These are phyloP conservation scores for Alectoris magna DNA, from an alignment of 2,797 vertebrate species.

Conservation along the genomic window DNA sequence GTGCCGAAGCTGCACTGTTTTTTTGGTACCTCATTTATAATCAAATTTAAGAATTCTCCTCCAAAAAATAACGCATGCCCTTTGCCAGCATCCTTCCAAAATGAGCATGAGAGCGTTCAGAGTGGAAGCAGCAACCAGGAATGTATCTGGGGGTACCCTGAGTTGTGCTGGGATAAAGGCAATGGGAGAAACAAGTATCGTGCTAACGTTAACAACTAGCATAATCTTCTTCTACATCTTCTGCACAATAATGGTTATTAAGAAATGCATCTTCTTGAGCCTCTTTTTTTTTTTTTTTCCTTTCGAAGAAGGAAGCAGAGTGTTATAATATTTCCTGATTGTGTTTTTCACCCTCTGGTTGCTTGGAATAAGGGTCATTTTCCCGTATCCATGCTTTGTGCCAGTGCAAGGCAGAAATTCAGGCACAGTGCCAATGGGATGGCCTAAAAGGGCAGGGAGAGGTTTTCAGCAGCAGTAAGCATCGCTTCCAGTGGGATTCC, in stretches of 20 bases:
- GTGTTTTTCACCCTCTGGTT: background rate
- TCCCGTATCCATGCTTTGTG: background rate
- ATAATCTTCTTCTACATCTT: slow-evolving; percentile 8
- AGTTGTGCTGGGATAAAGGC: background rate
- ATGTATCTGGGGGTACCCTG: background rate
- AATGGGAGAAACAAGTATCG: background rate
- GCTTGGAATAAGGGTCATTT: background rate
- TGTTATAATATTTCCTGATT: background rate
- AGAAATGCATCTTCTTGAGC: background rate
- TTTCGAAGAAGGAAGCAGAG: background rate
- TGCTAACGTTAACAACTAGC: background rate
- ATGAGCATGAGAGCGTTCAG: background rate
- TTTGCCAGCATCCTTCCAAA: background rate
- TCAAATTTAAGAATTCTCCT: background rate
- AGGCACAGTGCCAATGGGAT: background rate
- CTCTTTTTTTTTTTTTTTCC: background rate
- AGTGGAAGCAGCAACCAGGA: background rate
- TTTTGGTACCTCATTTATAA: background rate
- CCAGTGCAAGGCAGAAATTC: background rate
- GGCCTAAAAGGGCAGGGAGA: background rate
- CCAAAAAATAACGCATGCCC: background rate
- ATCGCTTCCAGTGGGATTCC: fast-evolving
- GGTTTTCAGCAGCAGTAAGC: background rate
- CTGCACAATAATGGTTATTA: background rate
- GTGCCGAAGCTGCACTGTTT: background rate